Percentiles rank a stretch among this genome's conserved stretches.
These are phyloP conservation scores for Brachycybe producta DNA, from an alignment of 2,888 invertebrate species.

Conservation along the genomic window DNA sequence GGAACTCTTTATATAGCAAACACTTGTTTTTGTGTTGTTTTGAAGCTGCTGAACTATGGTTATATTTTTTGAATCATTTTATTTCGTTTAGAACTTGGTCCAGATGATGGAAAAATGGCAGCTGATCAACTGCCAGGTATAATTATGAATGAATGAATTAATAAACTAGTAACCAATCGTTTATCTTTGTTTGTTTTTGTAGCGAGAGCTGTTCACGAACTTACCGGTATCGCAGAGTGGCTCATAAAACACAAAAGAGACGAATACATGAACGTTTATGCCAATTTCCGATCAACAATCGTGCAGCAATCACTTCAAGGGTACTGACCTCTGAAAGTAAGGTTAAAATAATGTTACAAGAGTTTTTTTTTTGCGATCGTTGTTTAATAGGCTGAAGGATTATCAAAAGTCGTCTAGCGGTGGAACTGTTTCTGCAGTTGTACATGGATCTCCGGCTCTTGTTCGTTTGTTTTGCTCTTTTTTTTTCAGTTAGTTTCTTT, in stretches of 20 bases:
- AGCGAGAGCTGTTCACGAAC: constrained; percentile 39
- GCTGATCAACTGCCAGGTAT: constrained; percentile 13
- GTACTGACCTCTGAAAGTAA: constrained; percentile 22
- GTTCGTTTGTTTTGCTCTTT: constrained; percentile 24
- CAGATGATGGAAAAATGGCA: constrained; percentile 3
- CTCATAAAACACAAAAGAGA: constrained; percentile 59
- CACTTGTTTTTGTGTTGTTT: background rate
- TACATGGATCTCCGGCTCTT: constrained; percentile 30
- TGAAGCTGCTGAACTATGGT: background rate
- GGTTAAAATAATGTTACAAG: constrained; percentile 6
- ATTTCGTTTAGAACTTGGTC: constrained; percentile 3
- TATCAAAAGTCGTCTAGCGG: constrained; percentile 31
- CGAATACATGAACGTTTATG: constrained; percentile 54
- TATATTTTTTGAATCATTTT: no score
- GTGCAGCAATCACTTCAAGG: constrained; percentile 49
- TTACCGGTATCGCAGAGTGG: constrained; percentile 74
- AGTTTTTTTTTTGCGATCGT: background rate
- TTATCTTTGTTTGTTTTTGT: background rate
- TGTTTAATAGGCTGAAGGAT: constrained; percentile 29
- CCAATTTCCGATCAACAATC: constrained; percentile 42
- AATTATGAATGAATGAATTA: background rate
- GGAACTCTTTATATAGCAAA: no score
- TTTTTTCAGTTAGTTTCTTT: background rate
- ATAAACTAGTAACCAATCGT: background rate
- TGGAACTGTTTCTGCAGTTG: constrained; percentile 24